Conservation (phyloP, 2,888 invertebrate species). For the Strigamia transsilvanica region DNA sequence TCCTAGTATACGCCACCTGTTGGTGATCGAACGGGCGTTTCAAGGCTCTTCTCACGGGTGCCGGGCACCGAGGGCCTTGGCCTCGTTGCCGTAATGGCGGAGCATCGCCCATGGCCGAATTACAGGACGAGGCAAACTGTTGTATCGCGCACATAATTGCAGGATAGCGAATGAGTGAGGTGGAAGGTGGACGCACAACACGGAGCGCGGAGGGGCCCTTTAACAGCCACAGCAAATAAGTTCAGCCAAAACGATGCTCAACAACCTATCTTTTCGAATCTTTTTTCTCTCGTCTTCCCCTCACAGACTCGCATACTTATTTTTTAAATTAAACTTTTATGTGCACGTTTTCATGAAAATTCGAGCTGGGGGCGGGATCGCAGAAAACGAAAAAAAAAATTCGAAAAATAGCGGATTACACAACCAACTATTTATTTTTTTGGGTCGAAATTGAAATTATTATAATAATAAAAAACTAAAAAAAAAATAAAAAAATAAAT, state of each 20-base stretch:
- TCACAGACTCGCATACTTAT: neutral
- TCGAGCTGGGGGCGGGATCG: neutral
- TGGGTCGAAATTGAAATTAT: neutral
- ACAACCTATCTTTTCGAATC: slow-evolving; percentile 5
- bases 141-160: slow-evolving; percentile 39
- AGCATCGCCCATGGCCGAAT: slow-evolving; percentile 37
- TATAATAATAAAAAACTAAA: neutral
- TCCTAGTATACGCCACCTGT: slow-evolving; percentile 21
- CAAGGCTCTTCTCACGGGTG: slow-evolving; percentile 47
- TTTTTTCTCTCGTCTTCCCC: neutral
- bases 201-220: neutral
- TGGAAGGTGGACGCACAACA: slow-evolving; percentile 17
- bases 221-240: slow-evolving; percentile 1
- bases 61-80: slow-evolving; percentile 39
- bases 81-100: slow-evolving; percentile 46
- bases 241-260: neutral
- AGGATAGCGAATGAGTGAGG: slow-evolving; percentile 7
- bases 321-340: slow-evolving; percentile 43
- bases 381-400: neutral
- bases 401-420: neutral
- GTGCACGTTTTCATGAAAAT: slow-evolving; percentile 21
- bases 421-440: neutral
- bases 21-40: slow-evolving; percentile 49
- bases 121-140: slow-evolving; percentile 26
- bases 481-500: neutral